These are phyloP conservation scores for Tribolium castaneum DNA, from an alignment of 1,140 invertebrate genomes.

Conservation along the genomic window DNA sequence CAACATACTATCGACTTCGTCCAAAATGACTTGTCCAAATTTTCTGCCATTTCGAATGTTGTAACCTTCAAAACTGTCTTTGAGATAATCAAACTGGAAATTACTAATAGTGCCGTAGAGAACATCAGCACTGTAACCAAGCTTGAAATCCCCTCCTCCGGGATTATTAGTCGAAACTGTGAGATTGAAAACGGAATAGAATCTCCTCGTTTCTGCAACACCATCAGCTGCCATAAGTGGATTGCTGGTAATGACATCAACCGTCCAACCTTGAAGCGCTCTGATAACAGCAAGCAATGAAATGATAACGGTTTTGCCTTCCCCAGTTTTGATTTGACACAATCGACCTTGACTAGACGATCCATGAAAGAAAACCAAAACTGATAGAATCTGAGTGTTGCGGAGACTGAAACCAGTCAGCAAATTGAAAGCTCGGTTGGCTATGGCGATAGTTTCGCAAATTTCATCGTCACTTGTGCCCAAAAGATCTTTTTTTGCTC, in stretches of 20 bases:
- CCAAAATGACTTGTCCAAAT: constrained; percentile 7
- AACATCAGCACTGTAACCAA: constrained; percentile 7
- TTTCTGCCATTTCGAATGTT: neutral
- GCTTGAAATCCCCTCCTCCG: neutral
- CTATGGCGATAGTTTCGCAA: neutral
- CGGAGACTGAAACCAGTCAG: neutral
- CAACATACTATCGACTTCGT: constrained; percentile 32
- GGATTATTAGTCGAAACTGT: neutral
- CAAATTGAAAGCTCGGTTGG: neutral
- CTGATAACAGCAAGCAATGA: neutral
- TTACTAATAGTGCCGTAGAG: constrained; percentile 3
- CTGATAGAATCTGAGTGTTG: constrained; percentile 6
- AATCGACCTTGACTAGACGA: neutral
- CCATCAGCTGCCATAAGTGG: neutral
- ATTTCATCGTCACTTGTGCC: neutral
- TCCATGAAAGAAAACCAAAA: neutral
- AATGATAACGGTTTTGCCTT: constrained; percentile 25
- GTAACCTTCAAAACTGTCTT: constrained; percentile 5
- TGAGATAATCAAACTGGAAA: constrained; percentile 26
- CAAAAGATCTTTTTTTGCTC: neutral
- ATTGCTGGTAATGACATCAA: constrained; percentile 15
- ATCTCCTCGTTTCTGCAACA: neutral
- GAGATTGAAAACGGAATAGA: neutral
- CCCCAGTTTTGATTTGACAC: constrained; percentile 5
- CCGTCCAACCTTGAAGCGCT: constrained; percentile 3